These are phyloP conservation scores for Marmota monax DNA, from an alignment of 2,113 vertebrate species.

Conservation along the genomic window DNA sequence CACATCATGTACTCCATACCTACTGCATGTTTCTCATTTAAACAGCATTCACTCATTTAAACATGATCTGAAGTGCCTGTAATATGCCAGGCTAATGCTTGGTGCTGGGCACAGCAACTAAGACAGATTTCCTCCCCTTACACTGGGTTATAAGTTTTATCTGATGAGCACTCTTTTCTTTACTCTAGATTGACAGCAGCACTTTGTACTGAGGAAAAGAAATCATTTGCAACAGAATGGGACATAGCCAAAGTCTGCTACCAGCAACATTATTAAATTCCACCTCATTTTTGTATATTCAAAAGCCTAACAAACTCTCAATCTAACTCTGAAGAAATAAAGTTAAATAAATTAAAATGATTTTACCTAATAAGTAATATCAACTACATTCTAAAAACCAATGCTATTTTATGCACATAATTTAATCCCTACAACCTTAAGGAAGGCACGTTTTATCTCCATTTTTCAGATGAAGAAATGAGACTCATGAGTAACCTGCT, in stretches of 20 bases:
- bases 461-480: neutral
- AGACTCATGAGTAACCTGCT: neutral
- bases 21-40: neutral
- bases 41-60: neutral
- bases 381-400: constrained; percentile 23
- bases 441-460: neutral
- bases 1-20: neutral
- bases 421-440: neutral
- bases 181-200: neutral
- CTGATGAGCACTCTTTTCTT: neutral
- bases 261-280: neutral
- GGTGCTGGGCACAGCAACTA: neutral
- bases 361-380: neutral
- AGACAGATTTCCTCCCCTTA: neutral
- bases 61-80: neutral
- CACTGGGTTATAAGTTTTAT: neutral
- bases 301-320: neutral
- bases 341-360: constrained; percentile 11
- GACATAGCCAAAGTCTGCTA: neutral
- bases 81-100: neutral
- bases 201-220: neutral
- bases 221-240: neutral
- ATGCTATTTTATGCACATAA: neutral
- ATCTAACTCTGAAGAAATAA: constrained; percentile 16
- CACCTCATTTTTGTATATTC: neutral